Conservation (phyloP, 2,113 vertebrate species). For the Hemiscyllium ocellatum region DNA sequence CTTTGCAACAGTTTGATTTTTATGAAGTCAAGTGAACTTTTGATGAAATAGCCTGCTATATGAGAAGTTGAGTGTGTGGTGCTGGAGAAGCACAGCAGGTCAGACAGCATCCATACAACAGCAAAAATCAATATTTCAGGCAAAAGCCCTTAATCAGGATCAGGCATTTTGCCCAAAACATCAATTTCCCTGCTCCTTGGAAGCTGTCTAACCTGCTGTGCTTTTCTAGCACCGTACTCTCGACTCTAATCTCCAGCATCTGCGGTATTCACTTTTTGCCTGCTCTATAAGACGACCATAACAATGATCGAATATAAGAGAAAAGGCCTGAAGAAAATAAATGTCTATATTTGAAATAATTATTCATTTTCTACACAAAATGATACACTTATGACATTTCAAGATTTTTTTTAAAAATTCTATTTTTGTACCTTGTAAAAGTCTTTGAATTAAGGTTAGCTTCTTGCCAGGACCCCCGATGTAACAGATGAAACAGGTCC, state of each 20-base stretch:
- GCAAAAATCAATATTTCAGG: no score
- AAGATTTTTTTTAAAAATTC: background rate
- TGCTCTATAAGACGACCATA: background rate
- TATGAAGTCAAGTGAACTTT: background rate
- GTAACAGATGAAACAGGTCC: background rate
- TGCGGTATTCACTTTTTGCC: no score
- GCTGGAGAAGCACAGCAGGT: no score
- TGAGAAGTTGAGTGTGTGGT: no score
- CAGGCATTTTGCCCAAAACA: no score
- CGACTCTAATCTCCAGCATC: no score
- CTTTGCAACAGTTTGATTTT: background rate
- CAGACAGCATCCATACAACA: no score
- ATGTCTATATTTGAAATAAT: background rate
- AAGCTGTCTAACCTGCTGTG: no score
- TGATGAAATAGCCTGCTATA: background rate
- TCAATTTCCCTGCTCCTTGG: no score
- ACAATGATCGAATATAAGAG: background rate
- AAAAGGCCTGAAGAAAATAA: background rate
- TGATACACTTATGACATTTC: background rate
- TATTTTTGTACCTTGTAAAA: background rate
- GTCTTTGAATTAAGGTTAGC: background rate
- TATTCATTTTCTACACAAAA: background rate
- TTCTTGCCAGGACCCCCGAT: background rate
- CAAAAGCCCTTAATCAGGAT: no score
- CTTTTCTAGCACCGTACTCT: no score